Base-by-base conservation (phyloP, 2,113 vertebrate species). In the Stegastes partitus region DNA sequence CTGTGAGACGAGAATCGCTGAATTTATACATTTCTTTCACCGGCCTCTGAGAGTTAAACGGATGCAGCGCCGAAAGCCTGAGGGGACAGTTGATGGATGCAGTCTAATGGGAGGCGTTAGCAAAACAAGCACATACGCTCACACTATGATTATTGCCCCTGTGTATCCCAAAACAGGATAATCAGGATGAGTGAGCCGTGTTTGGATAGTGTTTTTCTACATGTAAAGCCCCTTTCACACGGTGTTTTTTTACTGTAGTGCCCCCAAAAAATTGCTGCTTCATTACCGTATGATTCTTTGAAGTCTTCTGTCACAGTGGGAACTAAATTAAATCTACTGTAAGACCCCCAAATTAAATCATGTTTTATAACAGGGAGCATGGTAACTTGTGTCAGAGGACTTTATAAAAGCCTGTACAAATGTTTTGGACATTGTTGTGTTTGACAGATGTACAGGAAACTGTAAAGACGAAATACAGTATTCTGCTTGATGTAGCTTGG, bases 141-240 rank as follows among this genome's bases (percentile, higher is more conserved):
- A 73, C 51, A 55, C 21, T 61, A 58, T 67, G 58, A 84, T 85
- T 92, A 75, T 58, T 73, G 47, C 78, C 49, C 31, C 61, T 68
- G 77, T 65, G 76, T 79, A 88, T 77, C 81, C 75, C 58, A 50
- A 66, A 91, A 93, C 87, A 67, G 76, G 89, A 82, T 85, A 64
- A 71, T 86, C 88, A 80, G 78, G 84, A 85, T 87, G n/a, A 53
- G 70, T 83, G 50, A 68, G 82, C 62, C 80, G 71, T 53, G 21
- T 23, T 70, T 76, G 44, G 63, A 83, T n/a, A 28, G 26, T 66
- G n/a, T 67, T 39, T 53, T n/a, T 47, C 28, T n/a, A 39, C 18
- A 8, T 44, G 34, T 19, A 28, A 69, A 65, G 26, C 23, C 61
- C 34, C 9, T 58, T 62, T 62, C 45, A 58, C 6, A 34, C 2